Evolutionary conservation across 2,113 vertebrate genomes (phyloP).

Genomic region (Scalopus aquaticus): DNA sequence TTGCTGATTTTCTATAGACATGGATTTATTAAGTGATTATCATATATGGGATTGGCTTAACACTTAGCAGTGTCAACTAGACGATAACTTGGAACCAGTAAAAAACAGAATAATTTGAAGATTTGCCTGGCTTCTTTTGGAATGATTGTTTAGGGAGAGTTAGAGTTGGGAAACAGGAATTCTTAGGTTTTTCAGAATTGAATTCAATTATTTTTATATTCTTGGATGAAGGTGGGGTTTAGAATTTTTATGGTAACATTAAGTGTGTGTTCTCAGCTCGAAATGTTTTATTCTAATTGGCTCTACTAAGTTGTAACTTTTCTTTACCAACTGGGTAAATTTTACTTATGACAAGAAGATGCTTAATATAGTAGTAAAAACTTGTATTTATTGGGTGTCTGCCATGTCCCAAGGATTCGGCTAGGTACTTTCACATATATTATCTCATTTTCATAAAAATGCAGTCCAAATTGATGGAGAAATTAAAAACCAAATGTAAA

Average conservation of each 20-base stretch:
- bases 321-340: conserved; percentile 40
- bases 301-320: conserved; percentile 60
- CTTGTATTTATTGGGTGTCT: conserved; percentile 53
- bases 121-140: neutral
- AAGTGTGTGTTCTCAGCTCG: conserved; percentile 43
- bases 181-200: conserved; percentile 28
- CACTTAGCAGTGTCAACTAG: conserved; percentile 9
- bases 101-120: neutral
- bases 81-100: conserved; percentile 23
- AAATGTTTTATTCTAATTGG: conserved; percentile 57
- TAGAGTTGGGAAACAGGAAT: neutral
- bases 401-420: conserved; percentile 48
- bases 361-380: conserved; percentile 65
- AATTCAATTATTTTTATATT: conserved; percentile 39
- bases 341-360: conserved; percentile 51
- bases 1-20: conserved; percentile 1
- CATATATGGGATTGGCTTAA: neutral
- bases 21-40: conserved; percentile 7
- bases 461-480: conserved; percentile 46
- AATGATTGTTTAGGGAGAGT: conserved; percentile 26
- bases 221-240: conserved; percentile 54
- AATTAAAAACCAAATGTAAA: conserved; percentile 72
- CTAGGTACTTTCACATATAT: conserved; percentile 61
- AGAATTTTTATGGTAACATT: conserved; percentile 59
- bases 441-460: conserved; percentile 67